Base-by-base conservation (phyloP, 2,888 invertebrate species). In the Pseudoips prasinana region DNA sequence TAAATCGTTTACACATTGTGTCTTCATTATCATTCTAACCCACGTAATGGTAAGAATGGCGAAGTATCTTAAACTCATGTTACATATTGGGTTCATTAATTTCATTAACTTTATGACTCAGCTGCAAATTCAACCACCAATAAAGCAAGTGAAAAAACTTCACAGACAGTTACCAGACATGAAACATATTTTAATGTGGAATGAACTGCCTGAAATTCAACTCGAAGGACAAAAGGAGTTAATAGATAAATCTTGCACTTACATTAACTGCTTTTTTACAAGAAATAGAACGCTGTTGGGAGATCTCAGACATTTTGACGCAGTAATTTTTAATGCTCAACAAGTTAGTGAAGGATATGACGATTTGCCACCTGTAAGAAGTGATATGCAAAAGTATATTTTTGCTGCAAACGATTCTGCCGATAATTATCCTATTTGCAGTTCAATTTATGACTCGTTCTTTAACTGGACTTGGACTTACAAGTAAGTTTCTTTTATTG, bases 381-480 rank as follows among this genome's bases (percentile, higher is more conserved):
- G 68, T 5, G 2, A 29, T 0, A 44, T 55, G n/a, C 86, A 86
- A 43, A 81, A 76, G 50, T 87, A 80, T 30, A 66, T 86, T 6
- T 82, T 85, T 34, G 74, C 73, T 2, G 74, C 81, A 0, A 81
- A 78, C 10, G 74, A 82, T 29, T 85, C 85, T 0, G 48, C 82
- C 2, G 77, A 77, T 39, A 80, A 74, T 11, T 80, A 65, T 37
- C 82, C 85, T 2, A 61, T 83, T 1, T 86, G 84, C 35, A 47
- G 71, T 40, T 22, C 66, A 0, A 26, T 54, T 8, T 86, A 74
- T 33, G 80, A 86, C 9, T 20, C 57, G 11, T 86, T 69, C 42
- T 87, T 86, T 32, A 87, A 86, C 37, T 86, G 86, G 86, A 83
- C 83, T 7, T 86, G 85, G 86, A 78, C 80, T 0, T 86, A 85